Evolutionary conservation across 2,888 invertebrate species (phyloP), one percentile per base, ranked within the genome.

Genomic region (Lasioglossum malachurum): DNA sequence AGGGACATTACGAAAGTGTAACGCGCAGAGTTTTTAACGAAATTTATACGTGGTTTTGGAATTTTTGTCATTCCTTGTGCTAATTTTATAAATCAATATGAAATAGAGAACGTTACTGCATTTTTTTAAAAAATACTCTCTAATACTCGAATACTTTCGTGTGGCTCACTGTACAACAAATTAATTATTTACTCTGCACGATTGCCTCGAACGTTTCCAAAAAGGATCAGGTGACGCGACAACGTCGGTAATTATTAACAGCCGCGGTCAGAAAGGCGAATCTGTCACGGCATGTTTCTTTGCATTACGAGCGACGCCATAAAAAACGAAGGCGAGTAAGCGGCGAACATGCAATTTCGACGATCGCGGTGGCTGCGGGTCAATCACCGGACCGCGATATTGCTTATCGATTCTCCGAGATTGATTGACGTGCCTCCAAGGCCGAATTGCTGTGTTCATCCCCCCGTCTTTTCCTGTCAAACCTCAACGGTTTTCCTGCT

Each of bases 341-440:
- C 83, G 69, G 71, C 64, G 57, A 78, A 80, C 83, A 83, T 83
- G 91, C 89, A 90, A 90, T 90, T 91, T 90, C 86, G 89, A 84
- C 86, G 83, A 84, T 83, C 89, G 82, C 78, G 76, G 87, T 82
- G 78, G 87, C 89, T 88, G 82, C 84, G 90, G 91, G 90, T 91
- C 91, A 90, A 91, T 90, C 90, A 89, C 90, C 89, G 89, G 87
- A 87, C 91, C 88, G 84, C 89, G 90, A 91, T 93, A 93, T 93
- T 92, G 92, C 92, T 93, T 92, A 93, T 93, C 93, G 93, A 93
- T 93, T 93, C 88, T 84, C 87, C 83, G 86, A 73, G 83, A 89
- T 91, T 91, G 92, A 93, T 90, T 89, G 91, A 91, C 92, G 87
- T 88, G 84, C 89, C 85, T 79, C 81, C 69, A 75, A 88, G 89